Conservation (phyloP, 2,113 vertebrate genomes). For the Xenopus laevis region DNA sequence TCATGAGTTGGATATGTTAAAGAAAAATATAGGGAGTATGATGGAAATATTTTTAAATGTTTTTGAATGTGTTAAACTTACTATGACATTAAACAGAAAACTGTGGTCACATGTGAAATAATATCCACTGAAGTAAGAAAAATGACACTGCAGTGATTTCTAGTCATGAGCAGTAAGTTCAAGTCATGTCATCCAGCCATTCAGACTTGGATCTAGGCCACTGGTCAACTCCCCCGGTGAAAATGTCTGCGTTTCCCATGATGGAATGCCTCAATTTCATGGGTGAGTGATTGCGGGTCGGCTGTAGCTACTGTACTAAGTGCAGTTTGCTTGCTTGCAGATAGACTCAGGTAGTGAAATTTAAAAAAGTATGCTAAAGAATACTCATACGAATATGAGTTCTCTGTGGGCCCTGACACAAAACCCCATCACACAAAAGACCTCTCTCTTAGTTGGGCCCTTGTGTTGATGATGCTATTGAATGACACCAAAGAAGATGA, state of each 20-base stretch:
- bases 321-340: conserved; percentile 13
- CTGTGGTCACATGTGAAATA: conserved; percentile 8
- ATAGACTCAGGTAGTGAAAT: conserved; percentile 1
- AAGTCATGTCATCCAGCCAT: conserved; percentile 34
- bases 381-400: too few species aligned
- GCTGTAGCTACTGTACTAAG: conserved; percentile 21
- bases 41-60: conserved; percentile 7
- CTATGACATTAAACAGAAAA: conserved; percentile 27
- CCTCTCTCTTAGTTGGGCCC: too few species aligned
- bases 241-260: conserved; percentile 18
- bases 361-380: too few species aligned
- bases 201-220: conserved; percentile 33
- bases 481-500: too few species aligned
- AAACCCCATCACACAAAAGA: too few species aligned
- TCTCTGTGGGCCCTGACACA: too few species aligned
- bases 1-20: too few species aligned
- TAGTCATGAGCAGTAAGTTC: conserved; percentile 28
- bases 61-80: conserved; percentile 6
- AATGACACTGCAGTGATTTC: conserved; percentile 26
- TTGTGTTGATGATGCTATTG: too few species aligned
- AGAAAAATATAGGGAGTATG: too few species aligned
- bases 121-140: conserved; percentile 13
- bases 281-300: conserved; percentile 23
- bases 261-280: conserved; percentile 35
- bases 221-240: conserved; percentile 8